Percentiles rank a stretch among this genome's conserved stretches.
Evolutionary conservation across 2,888 invertebrate species (phyloP).

Genomic region (Tachystola acroxantha): DNA sequence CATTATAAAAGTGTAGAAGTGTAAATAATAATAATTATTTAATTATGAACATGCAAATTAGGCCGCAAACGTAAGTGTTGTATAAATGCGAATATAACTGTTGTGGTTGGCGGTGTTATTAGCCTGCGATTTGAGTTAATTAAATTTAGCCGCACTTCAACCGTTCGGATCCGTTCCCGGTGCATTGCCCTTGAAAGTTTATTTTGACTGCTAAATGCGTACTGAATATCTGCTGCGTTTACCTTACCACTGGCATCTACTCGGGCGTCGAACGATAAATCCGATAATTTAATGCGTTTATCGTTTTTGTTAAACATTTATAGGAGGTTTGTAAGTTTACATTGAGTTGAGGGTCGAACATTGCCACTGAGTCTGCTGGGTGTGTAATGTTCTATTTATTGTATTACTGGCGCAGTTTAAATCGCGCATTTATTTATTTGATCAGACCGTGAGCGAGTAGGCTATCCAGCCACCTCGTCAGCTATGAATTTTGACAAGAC

Average conservation of each 20-base stretch:
- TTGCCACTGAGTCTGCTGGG: background rate
- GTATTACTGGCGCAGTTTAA: too few species aligned
- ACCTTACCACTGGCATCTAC: conserved; percentile 13
- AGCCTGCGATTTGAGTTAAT: conserved; percentile 22
- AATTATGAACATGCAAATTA: conserved; percentile 7
- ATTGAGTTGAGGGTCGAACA: conserved; percentile 9
- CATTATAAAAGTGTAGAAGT: too few species aligned
- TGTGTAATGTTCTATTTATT: too few species aligned
- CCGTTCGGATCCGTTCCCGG: conserved; percentile 17
- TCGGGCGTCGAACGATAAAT: conserved; percentile 31
- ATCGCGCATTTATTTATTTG: too few species aligned
- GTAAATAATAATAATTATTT: too few species aligned
- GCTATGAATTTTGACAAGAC: too few species aligned
- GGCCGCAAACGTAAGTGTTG: conserved; percentile 8
- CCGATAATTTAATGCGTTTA: conserved; percentile 24
- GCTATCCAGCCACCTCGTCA: too few species aligned
- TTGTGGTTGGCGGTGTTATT: conserved; percentile 14
- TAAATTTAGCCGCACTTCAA: conserved; percentile 28
- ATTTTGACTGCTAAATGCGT: conserved; percentile 33
- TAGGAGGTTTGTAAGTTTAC: conserved; percentile 9
- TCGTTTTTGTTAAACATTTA: conserved; percentile 14
- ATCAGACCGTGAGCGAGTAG: too few species aligned
- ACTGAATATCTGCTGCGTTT: conserved; percentile 13
- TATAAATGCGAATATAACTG: conserved; percentile 15
- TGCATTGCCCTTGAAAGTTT: conserved; percentile 42